Evolutionary conservation across 2,113 vertebrate genomes (phyloP).

Genomic region (Syrrhaptes paradoxus): DNA sequence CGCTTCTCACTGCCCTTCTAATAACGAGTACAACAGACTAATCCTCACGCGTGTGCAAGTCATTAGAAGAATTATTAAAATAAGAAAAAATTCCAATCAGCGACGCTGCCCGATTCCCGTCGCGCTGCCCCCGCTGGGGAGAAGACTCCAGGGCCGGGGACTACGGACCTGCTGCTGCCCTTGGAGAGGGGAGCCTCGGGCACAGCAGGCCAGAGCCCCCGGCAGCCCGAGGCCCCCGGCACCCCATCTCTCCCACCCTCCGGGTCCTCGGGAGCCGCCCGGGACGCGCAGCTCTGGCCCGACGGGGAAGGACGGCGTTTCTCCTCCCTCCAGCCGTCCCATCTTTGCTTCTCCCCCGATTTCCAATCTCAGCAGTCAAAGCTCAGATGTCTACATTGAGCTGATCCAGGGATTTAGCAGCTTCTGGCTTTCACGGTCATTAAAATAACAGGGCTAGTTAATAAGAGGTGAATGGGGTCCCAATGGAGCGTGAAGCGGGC

Average conservation of each 20-base stretch:
- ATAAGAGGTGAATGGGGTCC: conserved; percentile 57
- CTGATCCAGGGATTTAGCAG: conserved; percentile 35
- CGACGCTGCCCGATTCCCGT: background rate
- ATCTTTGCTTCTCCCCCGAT: background rate
- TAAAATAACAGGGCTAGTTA: conserved; percentile 60
- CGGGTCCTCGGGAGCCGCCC: background rate
- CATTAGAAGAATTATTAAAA: background rate
- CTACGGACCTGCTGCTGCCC: background rate
- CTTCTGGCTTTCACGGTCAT: conserved; percentile 61
- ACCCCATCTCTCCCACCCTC: no score
- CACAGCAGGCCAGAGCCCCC: background rate
- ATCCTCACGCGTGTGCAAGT: background rate
- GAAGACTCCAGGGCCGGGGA: background rate
- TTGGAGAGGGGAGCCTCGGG: background rate
- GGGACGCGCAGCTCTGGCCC: background rate
- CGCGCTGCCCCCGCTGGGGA: background rate
- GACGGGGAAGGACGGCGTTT: background rate
- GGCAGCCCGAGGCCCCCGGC: no score
- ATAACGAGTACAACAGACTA: rapidly evolving
- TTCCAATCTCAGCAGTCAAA: background rate
- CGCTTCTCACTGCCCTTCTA: background rate
- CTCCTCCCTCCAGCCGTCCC: background rate
- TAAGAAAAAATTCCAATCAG: background rate
- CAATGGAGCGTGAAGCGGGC: conserved; percentile 42
- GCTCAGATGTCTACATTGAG: background rate